These are phyloP conservation scores for Cyanoramphus novaezelandiae DNA, from an alignment of 2,113 vertebrate species.

Conservation along the genomic window DNA sequence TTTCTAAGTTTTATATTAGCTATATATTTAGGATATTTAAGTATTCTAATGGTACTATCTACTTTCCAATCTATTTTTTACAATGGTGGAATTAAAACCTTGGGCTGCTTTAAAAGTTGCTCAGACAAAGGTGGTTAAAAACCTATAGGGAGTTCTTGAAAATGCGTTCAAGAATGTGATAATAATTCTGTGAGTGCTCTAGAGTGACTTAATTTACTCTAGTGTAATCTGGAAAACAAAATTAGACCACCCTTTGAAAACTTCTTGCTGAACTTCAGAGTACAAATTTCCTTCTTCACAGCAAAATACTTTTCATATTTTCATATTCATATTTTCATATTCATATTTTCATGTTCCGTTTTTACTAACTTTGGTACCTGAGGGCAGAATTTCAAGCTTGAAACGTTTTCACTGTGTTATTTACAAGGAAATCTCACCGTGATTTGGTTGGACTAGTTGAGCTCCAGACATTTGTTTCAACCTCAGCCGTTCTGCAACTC, in stretches of 20 bases:
- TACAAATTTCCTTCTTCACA: background rate
- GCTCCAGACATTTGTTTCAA: background rate
- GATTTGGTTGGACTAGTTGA: background rate
- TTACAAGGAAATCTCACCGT: background rate
- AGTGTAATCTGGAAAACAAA: background rate
- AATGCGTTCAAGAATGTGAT: background rate
- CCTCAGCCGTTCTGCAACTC: background rate
- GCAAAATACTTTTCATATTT: background rate
- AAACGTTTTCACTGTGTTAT: background rate
- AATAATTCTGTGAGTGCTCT: background rate
- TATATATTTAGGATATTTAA: background rate
- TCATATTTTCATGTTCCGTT: background rate
- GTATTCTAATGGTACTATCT: background rate
- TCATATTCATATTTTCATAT: background rate
- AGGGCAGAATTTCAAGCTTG: background rate
- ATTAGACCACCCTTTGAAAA: background rate
- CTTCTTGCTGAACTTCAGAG: background rate
- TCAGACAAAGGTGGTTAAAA: background rate
- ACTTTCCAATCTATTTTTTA: background rate
- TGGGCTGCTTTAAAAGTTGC: background rate
- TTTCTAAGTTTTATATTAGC: background rate
- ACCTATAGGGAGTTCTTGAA: background rate
- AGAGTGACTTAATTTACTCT: background rate
- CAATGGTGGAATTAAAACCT: background rate
- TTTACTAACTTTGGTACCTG: background rate